phyloP scores from a whole-genome alignment of 2,888 invertebrate species.

The Tachina grossa region DNA sequence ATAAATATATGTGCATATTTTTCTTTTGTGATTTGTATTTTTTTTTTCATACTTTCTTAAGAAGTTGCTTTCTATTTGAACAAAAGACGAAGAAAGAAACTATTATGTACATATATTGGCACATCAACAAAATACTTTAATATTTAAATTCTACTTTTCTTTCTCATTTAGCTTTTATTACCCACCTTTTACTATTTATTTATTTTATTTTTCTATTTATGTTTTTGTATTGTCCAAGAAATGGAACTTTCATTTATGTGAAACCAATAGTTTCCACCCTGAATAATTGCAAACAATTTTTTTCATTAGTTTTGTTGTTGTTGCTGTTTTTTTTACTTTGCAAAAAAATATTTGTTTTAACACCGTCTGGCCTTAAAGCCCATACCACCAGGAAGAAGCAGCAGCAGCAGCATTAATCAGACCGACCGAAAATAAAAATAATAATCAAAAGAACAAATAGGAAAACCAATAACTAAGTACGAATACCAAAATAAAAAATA shows the following conservation, averaged over 20 bases:
- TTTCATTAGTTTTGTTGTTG: not conserved
- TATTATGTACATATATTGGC: not conserved
- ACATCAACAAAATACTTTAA: conserved; percentile 14
- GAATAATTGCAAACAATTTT: conserved; percentile 31
- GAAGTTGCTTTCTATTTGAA: conserved; percentile 31
- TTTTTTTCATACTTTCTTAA: not conserved
- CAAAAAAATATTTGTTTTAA: conserved; percentile 47
- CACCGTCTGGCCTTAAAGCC: conserved; percentile 25
- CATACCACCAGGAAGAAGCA: conserved; percentile 18
- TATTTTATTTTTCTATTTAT: not conserved
- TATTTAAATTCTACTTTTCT: conserved; percentile 32
- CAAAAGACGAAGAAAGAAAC: not conserved
- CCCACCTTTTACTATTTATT: conserved; percentile 50
- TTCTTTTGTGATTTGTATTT: not conserved
- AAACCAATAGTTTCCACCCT: conserved; percentile 61
- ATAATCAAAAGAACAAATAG: conserved; percentile 22
- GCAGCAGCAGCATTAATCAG: conserved; percentile 34
- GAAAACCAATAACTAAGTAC: conserved; percentile 30
- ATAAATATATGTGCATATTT: conserved; percentile 5
- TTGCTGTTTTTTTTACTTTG: conserved; percentile 33
- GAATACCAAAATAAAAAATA: not conserved
- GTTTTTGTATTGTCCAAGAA: conserved; percentile 25
- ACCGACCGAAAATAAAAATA: conserved; percentile 36
- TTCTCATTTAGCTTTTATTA: conserved; percentile 39
- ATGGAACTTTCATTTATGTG: conserved; percentile 40